Evolutionary conservation across 2,113 vertebrate genomes (phyloP), one percentile per base, ranked within the genome.

Genomic region (Cyprinodon variegatus): DNA sequence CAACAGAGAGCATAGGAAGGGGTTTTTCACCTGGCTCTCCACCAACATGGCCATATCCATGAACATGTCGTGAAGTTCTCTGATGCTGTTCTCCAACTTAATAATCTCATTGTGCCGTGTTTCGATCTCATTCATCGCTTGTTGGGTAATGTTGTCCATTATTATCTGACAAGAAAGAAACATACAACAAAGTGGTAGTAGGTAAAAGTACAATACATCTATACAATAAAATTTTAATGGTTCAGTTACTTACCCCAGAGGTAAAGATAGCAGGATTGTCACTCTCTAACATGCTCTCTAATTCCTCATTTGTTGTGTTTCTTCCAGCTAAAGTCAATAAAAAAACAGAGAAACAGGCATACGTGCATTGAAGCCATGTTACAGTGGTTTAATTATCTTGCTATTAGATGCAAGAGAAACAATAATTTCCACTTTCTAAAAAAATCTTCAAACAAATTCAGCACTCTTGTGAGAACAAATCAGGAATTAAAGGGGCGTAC

Each of bases 11-110:
- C 22, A 29, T 29, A 60, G 45, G n/a, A 66, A 63, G 12, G 15
- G 5, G 7, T 60, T 79, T 68, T 94, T 86, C 88, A 99, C 98
- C 97, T 99, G 98, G 91, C 95, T 99, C 91, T 99, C 98, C 86
- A 99, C 97, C 59, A 99, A 91, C 97, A 98, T 97, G 87, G 97
- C 97, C 97, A 99, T 98, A 90, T 99, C 97, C 96, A 97, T 96
- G 91, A 99, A 99, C 98, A 99, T 99, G 90, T 99, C 96, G 0
- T 99, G 97, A 65, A 99, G 96, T 90, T 99, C 98, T 0, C 96
- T 95, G 91, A 99, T 98, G 90, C 97, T 98, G 94, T 94, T 99
- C 92, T 99, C 97, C 93, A 99, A 91, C 79, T 97, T 98, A 88
- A 99, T 97, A 90, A 99, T 99, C 91, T 99, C 97, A 0, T 89